Evolutionary conservation across 2,888 invertebrate species (phyloP), one percentile per base, ranked within the genome.

Genomic region (Salpingus planirostris): DNA sequence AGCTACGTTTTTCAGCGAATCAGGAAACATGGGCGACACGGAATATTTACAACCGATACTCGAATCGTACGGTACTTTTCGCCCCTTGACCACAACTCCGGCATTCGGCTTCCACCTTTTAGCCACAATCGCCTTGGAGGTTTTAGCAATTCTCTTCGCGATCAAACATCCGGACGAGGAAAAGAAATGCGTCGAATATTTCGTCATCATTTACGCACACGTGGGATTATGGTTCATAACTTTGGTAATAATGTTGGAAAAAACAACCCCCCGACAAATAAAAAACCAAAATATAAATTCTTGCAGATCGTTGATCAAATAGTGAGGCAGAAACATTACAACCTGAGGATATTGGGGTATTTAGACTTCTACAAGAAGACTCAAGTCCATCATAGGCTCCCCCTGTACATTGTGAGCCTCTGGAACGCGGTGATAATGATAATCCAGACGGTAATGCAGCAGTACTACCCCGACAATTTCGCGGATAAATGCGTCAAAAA

Each of bases 351-450:
- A 39, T 71, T 72, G 49, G 80, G 81, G 2, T 80, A 80, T 50
- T 66, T 80, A 35, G 78, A 80, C 29, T 80, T 80, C 52, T 75
- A 79, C 55, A 73, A 76, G 36, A 68, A 71, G 5, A 76, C 73
- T 0, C 68, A 70, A 43, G 64, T 67, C 33, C 73, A 74, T 30
- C 71, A 74, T 46, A 68, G 73, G 31, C 60, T 76, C 10, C 78
- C 80, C 1, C 58, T 79, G 23, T 73, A 75, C 46, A 60, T 79
- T 11, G 72, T 74, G 1, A 78, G 79, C 4, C 54, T 78, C 11
- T 78, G 68, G 78, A 79, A 67, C 62, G 72, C 70, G 1, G 58
- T 63, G 21, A 56, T 79, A 14, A 51, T 78, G 29, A 59, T 74
- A 14, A 55, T 74, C 1, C 70, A 73, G 53, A 64, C 72, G n/a